Conservation (phyloP, 2,113 vertebrate genomes). For the Ailuropoda melanoleuca region DNA sequence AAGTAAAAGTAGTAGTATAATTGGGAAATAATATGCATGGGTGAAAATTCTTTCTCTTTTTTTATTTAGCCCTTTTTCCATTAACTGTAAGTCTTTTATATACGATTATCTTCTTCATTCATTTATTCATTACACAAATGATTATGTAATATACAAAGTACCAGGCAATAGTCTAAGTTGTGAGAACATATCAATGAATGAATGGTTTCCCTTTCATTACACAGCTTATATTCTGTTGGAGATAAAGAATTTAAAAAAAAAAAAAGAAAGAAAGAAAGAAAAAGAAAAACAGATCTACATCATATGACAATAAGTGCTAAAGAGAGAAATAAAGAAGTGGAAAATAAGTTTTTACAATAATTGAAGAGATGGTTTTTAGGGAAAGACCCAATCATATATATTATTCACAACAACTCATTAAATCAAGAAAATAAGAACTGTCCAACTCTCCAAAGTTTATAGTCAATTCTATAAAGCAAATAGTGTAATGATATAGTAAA, state of each 20-base stretch:
- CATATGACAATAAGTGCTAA: neutral
- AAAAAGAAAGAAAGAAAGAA: neutral
- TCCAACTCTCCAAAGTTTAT: neutral
- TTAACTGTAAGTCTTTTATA: neutral
- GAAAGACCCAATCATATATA: neutral
- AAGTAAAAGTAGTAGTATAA: neutral
- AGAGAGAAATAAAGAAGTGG: neutral
- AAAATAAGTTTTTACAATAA: neutral
- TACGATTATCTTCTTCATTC: neutral
- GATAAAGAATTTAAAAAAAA: neutral
- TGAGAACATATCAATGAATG: neutral
- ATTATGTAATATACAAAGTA: neutral
- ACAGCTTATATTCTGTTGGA: neutral
- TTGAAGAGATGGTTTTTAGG: neutral
- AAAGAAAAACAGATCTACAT: neutral
- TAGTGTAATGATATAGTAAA: neutral
- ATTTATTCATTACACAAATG: neutral
- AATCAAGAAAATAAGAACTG: neutral
- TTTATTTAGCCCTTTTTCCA: neutral
- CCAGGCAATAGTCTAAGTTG: neutral
- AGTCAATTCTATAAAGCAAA: neutral
- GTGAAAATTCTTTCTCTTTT: neutral
- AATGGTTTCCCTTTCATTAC: neutral
- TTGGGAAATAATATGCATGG: neutral
- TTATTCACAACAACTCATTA: neutral